A percentile compares a stretch with the other conserved stretches of the same genome.
These are phyloP conservation scores for Tetropium fuscum DNA, from an alignment of 2,888 invertebrate genomes.

Conservation along the genomic window DNA sequence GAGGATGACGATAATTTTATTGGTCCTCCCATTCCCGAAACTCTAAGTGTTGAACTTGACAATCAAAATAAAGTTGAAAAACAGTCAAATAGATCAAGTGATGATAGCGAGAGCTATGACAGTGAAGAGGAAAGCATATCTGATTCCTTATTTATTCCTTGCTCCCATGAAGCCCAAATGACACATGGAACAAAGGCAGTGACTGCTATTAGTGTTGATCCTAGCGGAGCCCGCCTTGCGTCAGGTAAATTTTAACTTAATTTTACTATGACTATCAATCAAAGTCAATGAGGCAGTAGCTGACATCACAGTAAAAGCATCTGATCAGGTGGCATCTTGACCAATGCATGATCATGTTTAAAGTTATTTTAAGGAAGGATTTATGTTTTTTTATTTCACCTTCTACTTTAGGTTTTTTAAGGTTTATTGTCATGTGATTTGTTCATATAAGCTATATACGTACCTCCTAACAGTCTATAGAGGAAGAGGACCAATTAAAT, in stretches of 20 bases:
- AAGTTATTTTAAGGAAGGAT: no score
- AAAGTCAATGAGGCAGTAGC: background rate
- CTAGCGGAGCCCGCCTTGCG: slow-evolving; percentile 86
- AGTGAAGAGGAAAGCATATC: slow-evolving; percentile 57
- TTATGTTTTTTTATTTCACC: no score
- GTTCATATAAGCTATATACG: no score
- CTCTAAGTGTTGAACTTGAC: slow-evolving; percentile 40
- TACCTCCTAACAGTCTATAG: no score
- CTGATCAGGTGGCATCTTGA: no score
- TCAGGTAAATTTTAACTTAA: slow-evolving; percentile 55
- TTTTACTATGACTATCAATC: background rate
- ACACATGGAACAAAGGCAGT: slow-evolving; percentile 92
- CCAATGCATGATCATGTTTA: no score
- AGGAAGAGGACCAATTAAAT: no score
- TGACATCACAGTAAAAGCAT: no score
- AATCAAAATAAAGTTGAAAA: slow-evolving; percentile 44
- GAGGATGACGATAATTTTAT: slow-evolving; percentile 71
- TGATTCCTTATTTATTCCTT: slow-evolving; percentile 75
- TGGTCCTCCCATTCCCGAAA: slow-evolving; percentile 71
- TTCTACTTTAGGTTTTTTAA: no score
- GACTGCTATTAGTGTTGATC: slow-evolving; percentile 91
- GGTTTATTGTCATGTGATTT: no score
- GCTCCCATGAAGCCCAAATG: slow-evolving; percentile 84
- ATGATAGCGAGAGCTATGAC: slow-evolving; percentile 57
- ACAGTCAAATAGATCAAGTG: slow-evolving; percentile 46